Conservation (phyloP, 1,140 invertebrate genomes). For the Drosophila rufa region DNA sequence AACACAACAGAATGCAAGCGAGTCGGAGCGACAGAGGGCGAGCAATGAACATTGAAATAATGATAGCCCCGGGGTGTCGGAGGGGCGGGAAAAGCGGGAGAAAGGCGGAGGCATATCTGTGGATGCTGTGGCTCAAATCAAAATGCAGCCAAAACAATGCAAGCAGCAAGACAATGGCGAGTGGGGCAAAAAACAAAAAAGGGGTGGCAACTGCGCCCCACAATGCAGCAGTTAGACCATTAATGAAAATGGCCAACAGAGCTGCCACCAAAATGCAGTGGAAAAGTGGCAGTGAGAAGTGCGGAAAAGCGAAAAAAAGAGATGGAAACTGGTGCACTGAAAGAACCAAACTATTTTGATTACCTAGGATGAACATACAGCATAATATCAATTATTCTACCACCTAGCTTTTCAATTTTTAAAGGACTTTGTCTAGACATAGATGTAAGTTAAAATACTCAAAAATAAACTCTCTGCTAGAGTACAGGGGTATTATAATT, state of each 20-base stretch:
- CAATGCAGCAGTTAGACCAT: constrained; percentile 61
- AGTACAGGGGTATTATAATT: too few species aligned
- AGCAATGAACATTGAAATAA: constrained; percentile 72
- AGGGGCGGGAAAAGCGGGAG: constrained; percentile 9
- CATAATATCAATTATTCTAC: too few species aligned
- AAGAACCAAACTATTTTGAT: background rate
- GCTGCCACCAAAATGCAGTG: constrained; percentile 42
- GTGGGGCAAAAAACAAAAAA: background rate
- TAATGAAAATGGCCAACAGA: constrained; percentile 79
- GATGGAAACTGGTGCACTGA: constrained; percentile 8
- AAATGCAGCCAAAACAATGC: constrained; percentile 76
- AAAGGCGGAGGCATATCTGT: constrained; percentile 44
- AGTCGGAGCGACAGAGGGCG: constrained; percentile 43
- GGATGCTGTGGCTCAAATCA: constrained; percentile 76
- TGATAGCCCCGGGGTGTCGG: constrained; percentile 71
- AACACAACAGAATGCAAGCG: constrained; percentile 33
- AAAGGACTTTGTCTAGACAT: too few species aligned
- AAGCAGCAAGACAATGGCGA: constrained; percentile 63
- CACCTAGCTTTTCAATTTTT: too few species aligned
- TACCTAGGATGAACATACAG: too few species aligned
- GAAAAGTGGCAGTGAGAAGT: constrained; percentile 17
- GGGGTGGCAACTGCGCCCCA: constrained; percentile 32
- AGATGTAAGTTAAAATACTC: too few species aligned
- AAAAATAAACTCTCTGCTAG: too few species aligned
- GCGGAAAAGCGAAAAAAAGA: constrained; percentile 2